phyloP scores from a whole-genome alignment of 2,888 invertebrate genomes.

The Drosophila barbarae region DNA sequence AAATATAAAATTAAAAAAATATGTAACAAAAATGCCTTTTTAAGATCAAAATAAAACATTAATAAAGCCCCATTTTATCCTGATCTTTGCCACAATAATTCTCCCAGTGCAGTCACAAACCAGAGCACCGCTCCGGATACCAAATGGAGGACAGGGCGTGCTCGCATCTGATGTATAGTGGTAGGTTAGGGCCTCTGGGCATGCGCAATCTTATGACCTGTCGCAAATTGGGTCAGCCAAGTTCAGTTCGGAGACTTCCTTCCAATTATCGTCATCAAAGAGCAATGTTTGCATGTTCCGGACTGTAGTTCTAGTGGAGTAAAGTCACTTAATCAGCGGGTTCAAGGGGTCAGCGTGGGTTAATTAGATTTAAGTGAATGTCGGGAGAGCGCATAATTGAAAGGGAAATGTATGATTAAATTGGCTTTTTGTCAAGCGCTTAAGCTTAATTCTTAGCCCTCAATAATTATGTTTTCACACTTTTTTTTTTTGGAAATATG shows the following conservation, averaged over 20 bases:
- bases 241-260: conserved; percentile 53
- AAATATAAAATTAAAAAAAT: background rate
- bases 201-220: conserved; percentile 36
- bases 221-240: conserved; percentile 66
- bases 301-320: conserved; percentile 9
- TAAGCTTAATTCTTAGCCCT: conserved; percentile 15
- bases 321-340: conserved; percentile 70
- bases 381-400: conserved; percentile 61
- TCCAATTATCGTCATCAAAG: conserved; percentile 56
- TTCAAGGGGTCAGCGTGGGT: conserved; percentile 74
- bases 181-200: conserved; percentile 71
- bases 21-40: background rate
- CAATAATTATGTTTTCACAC: conserved; percentile 14
- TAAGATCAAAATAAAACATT: background rate
- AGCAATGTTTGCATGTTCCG: conserved; percentile 66
- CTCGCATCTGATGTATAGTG: conserved; percentile 15
- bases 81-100: background rate
- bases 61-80: background rate
- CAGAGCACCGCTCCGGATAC: background rate
- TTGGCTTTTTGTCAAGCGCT: conserved; percentile 46
- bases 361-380: conserved; percentile 76
- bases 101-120: background rate
- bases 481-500: conserved; percentile 42
- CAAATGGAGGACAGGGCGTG: conserved; percentile 16
- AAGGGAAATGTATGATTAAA: conserved; percentile 54